phyloP scores from a whole-genome alignment of 2,113 vertebrate genomes.

The Papio anubis region DNA sequence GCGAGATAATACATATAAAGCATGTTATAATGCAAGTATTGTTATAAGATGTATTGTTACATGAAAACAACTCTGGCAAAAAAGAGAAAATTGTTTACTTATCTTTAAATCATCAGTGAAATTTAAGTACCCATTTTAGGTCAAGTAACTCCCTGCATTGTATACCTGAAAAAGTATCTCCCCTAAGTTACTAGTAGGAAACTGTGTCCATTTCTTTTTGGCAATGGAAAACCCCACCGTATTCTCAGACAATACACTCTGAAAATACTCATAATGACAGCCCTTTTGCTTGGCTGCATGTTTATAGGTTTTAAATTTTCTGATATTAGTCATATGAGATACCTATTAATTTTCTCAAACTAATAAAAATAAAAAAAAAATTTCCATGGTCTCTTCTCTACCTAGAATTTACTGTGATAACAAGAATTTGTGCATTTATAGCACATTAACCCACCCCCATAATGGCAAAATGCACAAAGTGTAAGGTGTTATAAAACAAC shows the following conservation, averaged over 20 bases:
- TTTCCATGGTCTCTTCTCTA: background rate
- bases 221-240: background rate
- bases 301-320: conserved; percentile 1
- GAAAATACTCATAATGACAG: background rate
- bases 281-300: background rate
- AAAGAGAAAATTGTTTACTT: background rate
- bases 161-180: background rate
- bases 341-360: background rate
- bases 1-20: background rate
- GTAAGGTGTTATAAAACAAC: background rate
- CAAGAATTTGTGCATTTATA: background rate
- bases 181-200: background rate
- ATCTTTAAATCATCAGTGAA: background rate
- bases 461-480: background rate
- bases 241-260: background rate
- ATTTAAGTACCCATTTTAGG: background rate
- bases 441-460: background rate
- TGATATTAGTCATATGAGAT: background rate
- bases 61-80: background rate
- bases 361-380: background rate
- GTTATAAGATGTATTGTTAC: background rate
- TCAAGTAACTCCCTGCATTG: background rate
- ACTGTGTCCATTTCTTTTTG: background rate
- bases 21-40: background rate
- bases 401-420: background rate